Conservation (phyloP, 2,113 vertebrate species). For the Motacilla alba region DNA sequence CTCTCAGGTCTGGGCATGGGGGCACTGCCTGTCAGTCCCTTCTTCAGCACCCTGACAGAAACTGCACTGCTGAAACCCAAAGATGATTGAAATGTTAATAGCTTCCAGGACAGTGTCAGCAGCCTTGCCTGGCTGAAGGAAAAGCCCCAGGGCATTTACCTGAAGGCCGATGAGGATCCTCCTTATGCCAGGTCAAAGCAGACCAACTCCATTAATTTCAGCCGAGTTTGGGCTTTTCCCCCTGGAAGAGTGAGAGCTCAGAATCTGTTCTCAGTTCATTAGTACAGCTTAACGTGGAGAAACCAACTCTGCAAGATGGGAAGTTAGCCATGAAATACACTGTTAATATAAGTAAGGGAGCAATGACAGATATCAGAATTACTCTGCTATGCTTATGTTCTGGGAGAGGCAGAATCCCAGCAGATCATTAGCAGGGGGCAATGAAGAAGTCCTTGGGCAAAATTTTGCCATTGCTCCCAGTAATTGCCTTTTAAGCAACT, state of each 20-base stretch:
- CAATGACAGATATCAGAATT: neutral
- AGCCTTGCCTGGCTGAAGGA: neutral
- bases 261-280: neutral
- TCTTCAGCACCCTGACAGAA: neutral
- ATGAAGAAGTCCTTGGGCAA: neutral
- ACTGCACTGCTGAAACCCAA: neutral
- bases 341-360: neutral
- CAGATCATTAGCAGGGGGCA: slow-evolving; percentile 17
- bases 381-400: neutral
- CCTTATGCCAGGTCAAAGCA: neutral
- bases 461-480: neutral
- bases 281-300: neutral
- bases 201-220: neutral
- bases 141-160: neutral
- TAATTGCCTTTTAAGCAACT: slow-evolving; percentile 11
- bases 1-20: neutral
- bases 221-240: neutral
- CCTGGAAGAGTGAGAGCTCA: neutral
- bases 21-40: neutral
- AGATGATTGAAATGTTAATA: slow-evolving; percentile 22
- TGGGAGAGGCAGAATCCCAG: neutral
- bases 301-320: neutral
- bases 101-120: slow-evolving; percentile 1
- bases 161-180: neutral
- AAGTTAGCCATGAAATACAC: slow-evolving; percentile 19